phyloP scores from a whole-genome alignment of 2,888 invertebrate species.

The Limenitis camilla region DNA sequence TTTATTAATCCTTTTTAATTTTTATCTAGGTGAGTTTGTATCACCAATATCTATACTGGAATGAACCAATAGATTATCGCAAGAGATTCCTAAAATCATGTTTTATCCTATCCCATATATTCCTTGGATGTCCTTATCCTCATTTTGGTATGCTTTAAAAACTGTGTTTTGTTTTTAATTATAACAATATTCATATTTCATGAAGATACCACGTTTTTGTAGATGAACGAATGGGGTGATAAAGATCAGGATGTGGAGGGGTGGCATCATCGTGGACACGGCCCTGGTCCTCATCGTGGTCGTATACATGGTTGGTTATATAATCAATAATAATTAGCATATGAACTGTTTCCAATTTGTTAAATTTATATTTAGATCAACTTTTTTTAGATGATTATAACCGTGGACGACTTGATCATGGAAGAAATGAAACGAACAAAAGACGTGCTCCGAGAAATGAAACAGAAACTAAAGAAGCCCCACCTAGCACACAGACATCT shows the following conservation, averaged over 20 bases:
- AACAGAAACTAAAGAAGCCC: slow-evolving; percentile 45
- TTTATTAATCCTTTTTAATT: slow-evolving; percentile 22
- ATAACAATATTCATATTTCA: not conserved
- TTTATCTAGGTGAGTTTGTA: slow-evolving; percentile 56
- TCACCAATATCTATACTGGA: slow-evolving; percentile 52
- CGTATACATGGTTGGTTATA: slow-evolving; percentile 49
- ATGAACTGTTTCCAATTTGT: not conserved
- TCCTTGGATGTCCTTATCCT: slow-evolving; percentile 69
- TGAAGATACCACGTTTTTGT: slow-evolving; percentile 10
- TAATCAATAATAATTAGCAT: slow-evolving; percentile 19
- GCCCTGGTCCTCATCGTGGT: slow-evolving; percentile 67
- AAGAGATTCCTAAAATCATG: slow-evolving; percentile 53
- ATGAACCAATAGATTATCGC: slow-evolving; percentile 63
- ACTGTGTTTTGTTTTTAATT: slow-evolving; percentile 2
- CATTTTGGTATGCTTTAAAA: slow-evolving; percentile 56
- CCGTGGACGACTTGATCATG: slow-evolving; percentile 56
- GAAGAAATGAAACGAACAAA: slow-evolving; percentile 50
- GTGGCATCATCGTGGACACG: slow-evolving; percentile 67
- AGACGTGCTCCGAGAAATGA: slow-evolving; percentile 56
- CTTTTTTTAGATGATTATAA: slow-evolving; percentile 52
- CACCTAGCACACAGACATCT: slow-evolving; percentile 53
- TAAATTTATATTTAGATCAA: not conserved
- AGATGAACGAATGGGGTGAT: slow-evolving; percentile 72
- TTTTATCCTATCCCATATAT: slow-evolving; percentile 66
- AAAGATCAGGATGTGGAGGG: slow-evolving; percentile 65